Base-by-base conservation (phyloP, 2,113 vertebrate genomes). In the Cynocephalus volans region DNA sequence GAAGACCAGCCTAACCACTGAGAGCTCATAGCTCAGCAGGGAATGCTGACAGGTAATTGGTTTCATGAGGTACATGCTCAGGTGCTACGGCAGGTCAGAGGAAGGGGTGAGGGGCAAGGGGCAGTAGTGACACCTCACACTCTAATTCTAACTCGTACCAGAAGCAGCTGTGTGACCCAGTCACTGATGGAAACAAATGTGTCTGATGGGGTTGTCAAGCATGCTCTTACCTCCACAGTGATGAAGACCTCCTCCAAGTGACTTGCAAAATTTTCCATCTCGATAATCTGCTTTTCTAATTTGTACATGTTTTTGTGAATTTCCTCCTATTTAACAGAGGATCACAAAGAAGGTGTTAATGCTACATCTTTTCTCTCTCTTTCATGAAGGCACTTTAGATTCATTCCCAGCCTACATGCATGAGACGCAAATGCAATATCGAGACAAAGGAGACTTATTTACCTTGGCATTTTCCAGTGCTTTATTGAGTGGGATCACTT, bases 231-330 rank as follows among this genome's bases (percentile, higher is more conserved):
- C 99, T 99, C 99, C 64, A 99, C 99, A 0, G 99, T 99, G 91
- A 99, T 99, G 98, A 99, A 99, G 89, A 99, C 99, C 98, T 99
- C 99, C 94, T 99, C 99, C 98, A 99, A 98, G 86, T 99, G 99
- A 93, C 99, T 99, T 60, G 99, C 99, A 97, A 99, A 99, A 96
- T 99, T 99, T 96, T 99, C 99, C 99, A 99, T 99, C 95, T 99
- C 99, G 15, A 98, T 96, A 62, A 99, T 99, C 96, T 99, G 99
- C 91, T 99, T 98, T 79, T 99, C 99, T 96, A 99, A 70, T 64
- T 92, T 99, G 97, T 96, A 98, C 96, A 99, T 99, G 94, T 99
- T 99, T 79, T 93, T 98, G 95, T 98, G 97, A 24, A 99, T 98
- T 85, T 99, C 99, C 65, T 98, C 98, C 99, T 99, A 82, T 41